Percentiles rank a stretch among this genome's conserved stretches.
Conservation (phyloP, 2,888 invertebrate genomes). For the Euzophera pinguis region DNA sequence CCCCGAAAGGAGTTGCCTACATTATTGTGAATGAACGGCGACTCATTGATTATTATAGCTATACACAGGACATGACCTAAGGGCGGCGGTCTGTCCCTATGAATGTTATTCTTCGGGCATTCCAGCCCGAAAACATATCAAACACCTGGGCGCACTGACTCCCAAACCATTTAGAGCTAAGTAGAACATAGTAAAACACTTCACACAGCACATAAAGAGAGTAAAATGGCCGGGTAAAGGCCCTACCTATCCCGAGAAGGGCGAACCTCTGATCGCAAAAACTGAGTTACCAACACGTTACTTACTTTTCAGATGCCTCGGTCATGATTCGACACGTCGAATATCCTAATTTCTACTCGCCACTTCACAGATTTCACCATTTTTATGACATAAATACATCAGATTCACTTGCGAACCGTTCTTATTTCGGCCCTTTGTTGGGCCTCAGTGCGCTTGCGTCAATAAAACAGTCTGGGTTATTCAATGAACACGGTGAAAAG, state of each 20-base stretch:
- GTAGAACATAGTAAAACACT: conserved; percentile 41
- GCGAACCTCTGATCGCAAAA: conserved; percentile 55
- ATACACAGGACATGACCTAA: conserved; percentile 56
- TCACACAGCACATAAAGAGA: conserved; percentile 49
- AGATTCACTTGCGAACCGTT: conserved; percentile 76
- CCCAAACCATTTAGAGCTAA: conserved; percentile 23
- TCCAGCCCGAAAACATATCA: conserved; percentile 25
- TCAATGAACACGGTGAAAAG: conserved; percentile 67
- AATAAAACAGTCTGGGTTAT: conserved; percentile 69
- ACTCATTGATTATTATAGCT: conserved; percentile 75
- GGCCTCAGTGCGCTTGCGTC: conserved; percentile 77
- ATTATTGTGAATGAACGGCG: conserved; percentile 73
- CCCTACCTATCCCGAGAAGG: conserved; percentile 64
- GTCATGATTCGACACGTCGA: conserved; percentile 93
- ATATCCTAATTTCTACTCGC: conserved; percentile 91
- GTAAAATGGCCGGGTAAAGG: conserved; percentile 75
- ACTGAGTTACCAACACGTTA: conserved; percentile 59
- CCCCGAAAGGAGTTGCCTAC: conserved; percentile 65
- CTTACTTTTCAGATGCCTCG: conserved; percentile 95
- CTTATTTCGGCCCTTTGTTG: conserved; percentile 78
- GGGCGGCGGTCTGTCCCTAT: conserved; percentile 64
- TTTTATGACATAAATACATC: conserved; percentile 89
- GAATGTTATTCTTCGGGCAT: conserved; percentile 31
- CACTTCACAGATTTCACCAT: conserved; percentile 90
- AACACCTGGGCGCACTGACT: conserved; percentile 17